phyloP scores from a whole-genome alignment of 2,113 vertebrate species.

The Psophia crepitans region DNA sequence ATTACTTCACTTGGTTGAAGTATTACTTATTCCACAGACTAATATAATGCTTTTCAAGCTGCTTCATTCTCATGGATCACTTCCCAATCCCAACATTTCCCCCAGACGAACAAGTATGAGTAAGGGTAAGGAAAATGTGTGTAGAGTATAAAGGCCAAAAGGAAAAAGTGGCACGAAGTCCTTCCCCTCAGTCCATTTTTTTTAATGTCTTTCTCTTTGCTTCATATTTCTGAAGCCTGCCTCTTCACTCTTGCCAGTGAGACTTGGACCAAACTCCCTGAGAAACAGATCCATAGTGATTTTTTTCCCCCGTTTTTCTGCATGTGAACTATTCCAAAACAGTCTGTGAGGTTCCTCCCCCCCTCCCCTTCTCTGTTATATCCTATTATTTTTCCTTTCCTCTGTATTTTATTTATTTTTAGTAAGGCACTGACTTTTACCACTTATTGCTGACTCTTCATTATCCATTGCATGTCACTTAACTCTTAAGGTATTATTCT shows the following conservation, averaged over 20 bases:
- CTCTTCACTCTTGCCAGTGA: neutral
- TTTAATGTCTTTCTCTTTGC: constrained; percentile 1
- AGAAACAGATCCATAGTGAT: neutral
- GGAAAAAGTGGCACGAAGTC: constrained; percentile 53
- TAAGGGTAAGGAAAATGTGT: constrained; percentile 63
- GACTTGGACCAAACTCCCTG: constrained; percentile 1
- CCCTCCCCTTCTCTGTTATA: neutral
- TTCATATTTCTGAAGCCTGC: constrained; percentile 43
- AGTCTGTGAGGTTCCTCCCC: neutral
- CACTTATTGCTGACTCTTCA: neutral
- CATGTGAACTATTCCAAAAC: neutral
- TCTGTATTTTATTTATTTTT: neutral
- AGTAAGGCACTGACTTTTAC: neutral
- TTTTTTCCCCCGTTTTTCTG: neutral
- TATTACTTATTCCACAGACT: constrained; percentile 70
- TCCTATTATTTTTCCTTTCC: neutral
- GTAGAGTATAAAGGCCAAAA: constrained; percentile 49
- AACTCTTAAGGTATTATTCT: neutral
- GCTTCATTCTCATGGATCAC: constrained; percentile 63
- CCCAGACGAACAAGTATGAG: constrained; percentile 47
- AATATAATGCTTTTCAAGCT: constrained; percentile 65
- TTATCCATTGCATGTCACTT: neutral
- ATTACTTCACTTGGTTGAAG: constrained; percentile 69
- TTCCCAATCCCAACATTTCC: constrained; percentile 63
- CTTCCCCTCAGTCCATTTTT: constrained; percentile 28